phyloP scores from a whole-genome alignment of 2,113 vertebrate species.

The Ceyx cyanopectus region DNA sequence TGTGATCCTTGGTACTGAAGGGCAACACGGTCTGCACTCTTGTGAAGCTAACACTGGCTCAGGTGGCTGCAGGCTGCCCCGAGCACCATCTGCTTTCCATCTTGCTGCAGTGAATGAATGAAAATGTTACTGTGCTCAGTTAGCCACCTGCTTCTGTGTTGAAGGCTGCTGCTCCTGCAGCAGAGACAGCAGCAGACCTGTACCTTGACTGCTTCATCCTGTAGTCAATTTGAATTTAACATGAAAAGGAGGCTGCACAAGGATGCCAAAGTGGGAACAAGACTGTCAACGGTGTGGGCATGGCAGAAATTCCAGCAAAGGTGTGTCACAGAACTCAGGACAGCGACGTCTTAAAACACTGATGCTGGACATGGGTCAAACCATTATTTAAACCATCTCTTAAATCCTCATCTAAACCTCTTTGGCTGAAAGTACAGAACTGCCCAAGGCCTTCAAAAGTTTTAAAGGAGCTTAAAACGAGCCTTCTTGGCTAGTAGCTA shows the following conservation, averaged over 20 bases:
- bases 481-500: not conserved
- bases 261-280: not conserved
- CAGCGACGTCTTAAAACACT: not conserved
- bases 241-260: not conserved
- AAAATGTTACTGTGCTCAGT: not conserved
- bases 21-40: not conserved
- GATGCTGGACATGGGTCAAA: not conserved
- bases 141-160: not conserved
- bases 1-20: not conserved
- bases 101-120: rapidly evolving
- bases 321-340: not conserved
- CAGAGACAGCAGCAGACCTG: not conserved
- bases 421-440: not conserved
- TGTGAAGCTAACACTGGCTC: not conserved
- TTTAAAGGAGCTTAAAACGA: not conserved
- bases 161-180: not conserved
- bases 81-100: not conserved
- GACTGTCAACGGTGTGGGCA: not conserved
- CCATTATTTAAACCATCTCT: not conserved
- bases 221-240: not conserved
- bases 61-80: not conserved
- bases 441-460: not conserved
- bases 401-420: not conserved
- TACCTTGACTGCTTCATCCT: not conserved
- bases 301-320: not conserved